A percentile compares a stretch with the other conserved stretches of the same genome.
Evolutionary conservation across 2,797 vertebrate genomes (phyloP).

Genomic region (Poliocrania exsul): DNA sequence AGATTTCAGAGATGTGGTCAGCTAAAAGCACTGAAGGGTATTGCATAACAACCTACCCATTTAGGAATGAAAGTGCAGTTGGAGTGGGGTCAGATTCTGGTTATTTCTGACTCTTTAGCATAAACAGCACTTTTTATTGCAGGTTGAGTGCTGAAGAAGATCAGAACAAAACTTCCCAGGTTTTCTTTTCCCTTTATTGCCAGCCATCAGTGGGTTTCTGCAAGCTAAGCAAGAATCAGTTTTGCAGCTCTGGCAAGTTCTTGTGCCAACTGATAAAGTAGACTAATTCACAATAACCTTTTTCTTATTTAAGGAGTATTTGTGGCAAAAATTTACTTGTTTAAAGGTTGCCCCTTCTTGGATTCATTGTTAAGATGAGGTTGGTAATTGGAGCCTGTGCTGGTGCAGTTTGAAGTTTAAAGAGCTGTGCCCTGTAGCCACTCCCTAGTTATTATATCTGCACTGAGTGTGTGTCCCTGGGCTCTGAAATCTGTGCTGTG

Average conservation of each 20-base stretch:
- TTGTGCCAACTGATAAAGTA: slow-evolving; percentile 26
- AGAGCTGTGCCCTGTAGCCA: neutral
- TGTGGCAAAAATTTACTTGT: slow-evolving; percentile 1
- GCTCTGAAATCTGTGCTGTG: neutral
- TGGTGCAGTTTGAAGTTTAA: neutral
- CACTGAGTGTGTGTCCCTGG: neutral
- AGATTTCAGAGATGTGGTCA: neutral
- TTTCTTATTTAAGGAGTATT: neutral
- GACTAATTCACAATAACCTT: slow-evolving; percentile 20
- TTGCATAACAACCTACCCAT: neutral
- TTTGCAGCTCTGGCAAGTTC: slow-evolving; percentile 15
- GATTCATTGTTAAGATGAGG: neutral
- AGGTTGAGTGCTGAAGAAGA: neutral
- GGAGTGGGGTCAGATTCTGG: slow-evolving; percentile 23
- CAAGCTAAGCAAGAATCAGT: slow-evolving; percentile 35
- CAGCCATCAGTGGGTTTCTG: neutral
- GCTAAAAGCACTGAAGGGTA: neutral
- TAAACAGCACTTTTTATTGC: slow-evolving; percentile 2
- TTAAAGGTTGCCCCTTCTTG: neutral
- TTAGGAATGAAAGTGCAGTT: neutral
- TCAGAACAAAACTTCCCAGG: neutral
- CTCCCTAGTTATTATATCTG: neutral
- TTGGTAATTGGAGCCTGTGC: neutral
- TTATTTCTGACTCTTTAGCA: slow-evolving; percentile 18
- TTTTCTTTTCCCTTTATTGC: slow-evolving; percentile 47